phyloP scores from a whole-genome alignment of 2,888 invertebrate genomes.

The Oegoconia quadripuncta region DNA sequence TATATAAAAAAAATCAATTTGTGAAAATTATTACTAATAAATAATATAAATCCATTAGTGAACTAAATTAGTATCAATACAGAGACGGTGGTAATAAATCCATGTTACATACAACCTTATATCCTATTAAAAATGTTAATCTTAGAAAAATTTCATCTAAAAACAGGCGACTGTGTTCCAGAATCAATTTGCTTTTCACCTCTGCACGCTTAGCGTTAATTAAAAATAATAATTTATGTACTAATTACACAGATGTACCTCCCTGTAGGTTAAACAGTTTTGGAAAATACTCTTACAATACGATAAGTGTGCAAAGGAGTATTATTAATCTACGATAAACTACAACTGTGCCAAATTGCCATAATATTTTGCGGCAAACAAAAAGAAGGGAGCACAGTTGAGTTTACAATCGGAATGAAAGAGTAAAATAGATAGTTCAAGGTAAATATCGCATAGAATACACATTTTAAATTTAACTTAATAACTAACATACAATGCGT shows the following conservation, averaged over 20 bases:
- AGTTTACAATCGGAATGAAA: constrained; percentile 59
- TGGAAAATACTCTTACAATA: constrained; percentile 14
- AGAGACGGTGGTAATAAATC: constrained; percentile 17
- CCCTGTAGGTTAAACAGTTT: constrained; percentile 13
- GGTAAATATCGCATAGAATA: constrained; percentile 21
- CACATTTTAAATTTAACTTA: neutral
- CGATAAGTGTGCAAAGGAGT: constrained; percentile 28
- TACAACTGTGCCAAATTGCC: constrained; percentile 9
- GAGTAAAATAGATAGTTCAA: constrained; percentile 54
- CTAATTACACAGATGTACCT: constrained; percentile 10
- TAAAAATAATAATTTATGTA: constrained; percentile 10
- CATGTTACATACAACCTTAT: neutral
- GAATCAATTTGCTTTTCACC: constrained; percentile 39
- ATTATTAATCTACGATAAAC: constrained; percentile 17
- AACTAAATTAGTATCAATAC: constrained; percentile 10
- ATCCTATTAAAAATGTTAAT: neutral
- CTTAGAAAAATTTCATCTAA: constrained; percentile 18
- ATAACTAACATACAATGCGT: constrained; percentile 24
- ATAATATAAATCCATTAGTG: neutral
- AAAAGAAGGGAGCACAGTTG: constrained; percentile 14
- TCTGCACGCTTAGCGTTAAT: constrained; percentile 28
- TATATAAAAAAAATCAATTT: too few relatives aligned
- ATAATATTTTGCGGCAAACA: constrained; percentile 1
- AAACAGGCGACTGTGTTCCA: constrained; percentile 39
- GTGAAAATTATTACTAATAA: too few relatives aligned